These are phyloP conservation scores for Anguilla japonica DNA, from an alignment of 2,113 vertebrate species.

Conservation along the genomic window DNA sequence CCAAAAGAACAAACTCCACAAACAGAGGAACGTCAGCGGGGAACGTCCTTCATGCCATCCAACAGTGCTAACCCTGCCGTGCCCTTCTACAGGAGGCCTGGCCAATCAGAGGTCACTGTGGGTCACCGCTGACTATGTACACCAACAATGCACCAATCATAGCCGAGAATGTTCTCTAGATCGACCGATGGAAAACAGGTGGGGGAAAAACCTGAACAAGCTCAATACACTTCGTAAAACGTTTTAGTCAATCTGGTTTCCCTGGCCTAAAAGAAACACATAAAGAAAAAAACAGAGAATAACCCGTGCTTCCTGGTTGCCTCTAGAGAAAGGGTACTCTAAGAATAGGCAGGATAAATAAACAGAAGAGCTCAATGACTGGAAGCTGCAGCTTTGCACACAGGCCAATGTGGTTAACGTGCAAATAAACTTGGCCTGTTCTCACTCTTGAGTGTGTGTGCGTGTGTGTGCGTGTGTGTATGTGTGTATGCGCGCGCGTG, in stretches of 20 bases:
- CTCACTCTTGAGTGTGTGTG: neutral
- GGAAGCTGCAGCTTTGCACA: slow-evolving; percentile 16
- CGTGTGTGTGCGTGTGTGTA: neutral
- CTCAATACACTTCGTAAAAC: neutral
- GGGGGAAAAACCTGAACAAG: neutral
- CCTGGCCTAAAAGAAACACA: neutral
- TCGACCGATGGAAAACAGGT: neutral
- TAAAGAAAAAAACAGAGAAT: neutral
- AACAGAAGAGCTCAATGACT: slow-evolving; percentile 17
- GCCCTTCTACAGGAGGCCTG: no score
- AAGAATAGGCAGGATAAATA: slow-evolving; percentile 36
- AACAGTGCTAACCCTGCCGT: no score
- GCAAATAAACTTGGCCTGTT: neutral
- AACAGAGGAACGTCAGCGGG: no score
- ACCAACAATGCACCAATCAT: no score
- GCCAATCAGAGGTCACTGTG: no score
- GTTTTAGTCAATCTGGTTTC: neutral
- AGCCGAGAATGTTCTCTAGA: neutral
- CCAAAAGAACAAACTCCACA: no score
- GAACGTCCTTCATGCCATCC: no score
- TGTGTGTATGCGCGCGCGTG: neutral
- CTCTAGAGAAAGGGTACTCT: neutral
- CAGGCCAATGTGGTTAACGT: slow-evolving; percentile 2
- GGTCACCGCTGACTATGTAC: no score
- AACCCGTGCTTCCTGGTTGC: neutral